phyloP scores from a whole-genome alignment of 2,797 vertebrate genomes.

The Podargus strigoides region DNA sequence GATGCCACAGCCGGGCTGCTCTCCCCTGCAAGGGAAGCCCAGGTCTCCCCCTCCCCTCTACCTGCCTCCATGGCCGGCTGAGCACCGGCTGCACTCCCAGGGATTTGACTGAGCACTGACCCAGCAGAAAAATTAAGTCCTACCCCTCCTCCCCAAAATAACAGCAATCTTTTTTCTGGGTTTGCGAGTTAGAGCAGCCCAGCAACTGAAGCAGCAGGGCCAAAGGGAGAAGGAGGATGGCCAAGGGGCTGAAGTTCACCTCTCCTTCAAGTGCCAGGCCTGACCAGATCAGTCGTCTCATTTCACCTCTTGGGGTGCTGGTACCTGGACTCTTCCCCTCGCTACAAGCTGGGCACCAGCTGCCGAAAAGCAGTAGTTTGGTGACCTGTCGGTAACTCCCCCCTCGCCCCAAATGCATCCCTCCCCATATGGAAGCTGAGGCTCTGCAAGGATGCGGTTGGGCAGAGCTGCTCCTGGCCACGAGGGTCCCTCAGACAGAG shows the following conservation, averaged over 20 bases:
- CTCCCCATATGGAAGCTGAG: background rate
- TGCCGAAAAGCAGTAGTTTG: background rate
- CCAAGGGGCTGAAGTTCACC: background rate
- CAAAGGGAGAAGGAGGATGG: background rate
- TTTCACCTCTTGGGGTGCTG: background rate
- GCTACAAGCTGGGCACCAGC: background rate
- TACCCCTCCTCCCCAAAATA: background rate
- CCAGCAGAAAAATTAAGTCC: background rate
- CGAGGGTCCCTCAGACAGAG: background rate
- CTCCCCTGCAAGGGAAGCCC: background rate
- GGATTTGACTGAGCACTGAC: background rate
- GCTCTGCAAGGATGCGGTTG: background rate
- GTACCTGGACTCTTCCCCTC: background rate
- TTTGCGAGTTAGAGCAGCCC: background rate
- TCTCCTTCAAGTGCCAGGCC: background rate
- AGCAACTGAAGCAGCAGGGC: background rate
- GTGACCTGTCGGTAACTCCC: background rate
- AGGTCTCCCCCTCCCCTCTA: background rate
- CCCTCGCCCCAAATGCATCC: fast-evolving
- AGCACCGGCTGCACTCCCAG: background rate
- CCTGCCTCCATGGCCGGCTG: background rate
- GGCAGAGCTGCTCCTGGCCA: background rate
- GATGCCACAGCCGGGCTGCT: background rate
- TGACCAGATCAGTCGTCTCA: background rate
- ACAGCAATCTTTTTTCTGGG: background rate